Percentiles rank a stretch among this genome's conserved stretches.
These are phyloP conservation scores for Pristionchus fissidentatus DNA, from an alignment of 2,888 invertebrate species.

Conservation along the genomic window DNA sequence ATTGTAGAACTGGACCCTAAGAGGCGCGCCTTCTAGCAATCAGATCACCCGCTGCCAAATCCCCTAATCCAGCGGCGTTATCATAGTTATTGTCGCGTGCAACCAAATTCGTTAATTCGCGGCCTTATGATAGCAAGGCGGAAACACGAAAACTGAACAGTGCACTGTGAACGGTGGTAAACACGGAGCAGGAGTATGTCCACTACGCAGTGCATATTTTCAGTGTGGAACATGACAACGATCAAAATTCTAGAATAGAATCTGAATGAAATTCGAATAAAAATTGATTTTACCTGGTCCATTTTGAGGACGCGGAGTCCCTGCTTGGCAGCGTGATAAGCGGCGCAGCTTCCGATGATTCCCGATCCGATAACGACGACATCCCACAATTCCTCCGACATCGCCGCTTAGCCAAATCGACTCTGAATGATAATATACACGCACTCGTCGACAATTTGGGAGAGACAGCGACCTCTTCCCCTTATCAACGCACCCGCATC, in stretches of 20 bases:
- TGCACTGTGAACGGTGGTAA: too few species aligned
- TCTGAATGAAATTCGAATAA: background rate
- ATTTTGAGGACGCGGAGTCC: constrained; percentile 33
- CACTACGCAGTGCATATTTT: too few species aligned
- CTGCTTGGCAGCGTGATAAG: background rate
- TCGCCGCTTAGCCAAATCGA: background rate
- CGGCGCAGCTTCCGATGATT: constrained; percentile 36
- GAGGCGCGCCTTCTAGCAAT: too few species aligned
- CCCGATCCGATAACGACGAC: constrained; percentile 33
- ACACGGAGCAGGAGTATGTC: too few species aligned
- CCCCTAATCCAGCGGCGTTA: too few species aligned
- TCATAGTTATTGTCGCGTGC: too few species aligned
- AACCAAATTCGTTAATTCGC: too few species aligned
- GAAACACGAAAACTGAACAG: too few species aligned
- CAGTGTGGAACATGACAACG: too few species aligned
- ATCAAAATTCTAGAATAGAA: background rate
- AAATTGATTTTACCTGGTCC: constrained; percentile 17
- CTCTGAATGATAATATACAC: background rate
- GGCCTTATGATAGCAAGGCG: too few species aligned
- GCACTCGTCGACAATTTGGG: background rate
- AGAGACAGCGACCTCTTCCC: constrained; percentile 1
- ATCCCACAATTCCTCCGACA: constrained; percentile 29
- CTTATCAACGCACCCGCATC: background rate
- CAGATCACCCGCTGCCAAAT: too few species aligned
- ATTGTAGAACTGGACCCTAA: too few species aligned